Evolutionary conservation across 2,888 invertebrate species (phyloP), one percentile per base, ranked within the genome.

Genomic region (Ashinkailepas kermadecensis): DNA sequence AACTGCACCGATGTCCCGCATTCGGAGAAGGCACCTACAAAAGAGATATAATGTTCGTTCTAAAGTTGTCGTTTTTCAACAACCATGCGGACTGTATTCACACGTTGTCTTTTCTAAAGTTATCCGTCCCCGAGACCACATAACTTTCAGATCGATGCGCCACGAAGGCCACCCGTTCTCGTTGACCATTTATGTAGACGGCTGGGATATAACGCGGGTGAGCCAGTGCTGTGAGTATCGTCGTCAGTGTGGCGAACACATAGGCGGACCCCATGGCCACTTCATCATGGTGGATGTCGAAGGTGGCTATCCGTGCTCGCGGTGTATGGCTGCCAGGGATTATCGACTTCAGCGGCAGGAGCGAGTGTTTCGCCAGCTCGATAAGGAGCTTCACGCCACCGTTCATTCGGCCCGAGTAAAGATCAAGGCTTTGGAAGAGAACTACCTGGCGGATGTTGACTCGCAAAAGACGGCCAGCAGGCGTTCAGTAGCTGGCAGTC

Each of bases 181-280:
- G 11, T 21, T 74, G 54, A 74, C 74, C 1, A 56, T 74, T 18
- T 74, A 21, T 11, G 56, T 74, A 2, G 74, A 74, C 56, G 56
- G 74, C 21, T 56, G 7, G 1, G 56, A 74, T 21, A 56, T 74
- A 56, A 74, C 74, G 9, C 54, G 74, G 18, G 74, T 74, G 74
- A 74, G 74, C 56, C 74, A 74, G 74, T 74, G 74, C 21, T 74
- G 74, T 74, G 74, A 74, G 21, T 74, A 74, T 23, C 74, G 74
- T 9, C 74, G 74, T 10, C 74, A 74, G 74, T 54, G 54, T 56
- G 74, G 74, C 6, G 74, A 74, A 56, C 74, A 74, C 11, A 18
- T 74, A 12, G 74, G 74, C 0, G 74, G 74, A 0, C 74, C 74
- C 8, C 21, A 21, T 10, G 74, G 74, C 21, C 74, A 56, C 21